These are phyloP conservation scores for Hyppa rectilinea DNA, from an alignment of 2,888 invertebrate species.

Conservation along the genomic window DNA sequence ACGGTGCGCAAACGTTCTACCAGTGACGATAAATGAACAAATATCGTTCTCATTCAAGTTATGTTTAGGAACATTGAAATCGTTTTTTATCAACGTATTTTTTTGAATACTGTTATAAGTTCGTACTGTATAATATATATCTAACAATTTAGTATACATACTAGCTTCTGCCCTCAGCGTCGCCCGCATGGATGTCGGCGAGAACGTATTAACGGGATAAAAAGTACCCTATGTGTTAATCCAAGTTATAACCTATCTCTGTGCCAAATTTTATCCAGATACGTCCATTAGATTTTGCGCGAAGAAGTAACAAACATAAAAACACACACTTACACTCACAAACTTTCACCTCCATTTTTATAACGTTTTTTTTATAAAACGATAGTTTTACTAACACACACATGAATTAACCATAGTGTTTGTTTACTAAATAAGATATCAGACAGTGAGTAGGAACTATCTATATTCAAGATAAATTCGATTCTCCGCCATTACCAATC, in stretches of 20 bases:
- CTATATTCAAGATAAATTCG: slow-evolving; percentile 13
- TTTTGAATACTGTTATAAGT: slow-evolving; percentile 13
- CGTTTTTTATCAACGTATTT: slow-evolving; percentile 11
- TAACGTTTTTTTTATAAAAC: not conserved
- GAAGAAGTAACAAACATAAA: no score
- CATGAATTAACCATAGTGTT: not conserved
- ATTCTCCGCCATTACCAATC: slow-evolving; percentile 16
- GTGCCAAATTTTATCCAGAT: no score
- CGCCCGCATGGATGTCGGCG: no score
- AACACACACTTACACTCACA: no score
- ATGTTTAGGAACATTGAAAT: not conserved
- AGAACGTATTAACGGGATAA: no score
- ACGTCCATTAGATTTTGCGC: no score
- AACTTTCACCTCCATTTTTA: no score
- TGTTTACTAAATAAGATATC: slow-evolving; percentile 3
- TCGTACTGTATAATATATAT: not conserved
- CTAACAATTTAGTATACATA: not conserved
- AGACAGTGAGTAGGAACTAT: not conserved
- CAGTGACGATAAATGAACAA: slow-evolving; percentile 26
- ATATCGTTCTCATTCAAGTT: not conserved
- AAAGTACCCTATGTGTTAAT: no score
- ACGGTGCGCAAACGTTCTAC: slow-evolving; percentile 28
- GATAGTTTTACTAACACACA: not conserved
- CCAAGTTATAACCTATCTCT: no score
- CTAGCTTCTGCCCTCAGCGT: no score